phyloP scores from a whole-genome alignment of 2,797 vertebrate species.

The Gorsachius magnificus region DNA sequence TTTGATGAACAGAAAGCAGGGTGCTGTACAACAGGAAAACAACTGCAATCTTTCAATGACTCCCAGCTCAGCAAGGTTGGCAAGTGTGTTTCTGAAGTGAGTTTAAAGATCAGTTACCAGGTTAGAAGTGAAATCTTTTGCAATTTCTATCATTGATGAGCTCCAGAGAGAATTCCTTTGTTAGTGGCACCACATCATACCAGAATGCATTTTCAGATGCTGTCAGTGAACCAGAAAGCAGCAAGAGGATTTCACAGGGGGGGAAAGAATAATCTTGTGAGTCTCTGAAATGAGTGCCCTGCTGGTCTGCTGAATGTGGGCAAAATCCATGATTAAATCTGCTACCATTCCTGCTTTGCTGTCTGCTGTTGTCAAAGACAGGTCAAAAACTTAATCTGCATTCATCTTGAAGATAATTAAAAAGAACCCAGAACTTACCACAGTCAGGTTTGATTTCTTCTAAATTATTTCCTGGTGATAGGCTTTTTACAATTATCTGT shows the following conservation, averaged over 20 bases:
- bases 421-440: not conserved
- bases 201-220: not conserved
- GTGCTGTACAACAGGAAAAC: not conserved
- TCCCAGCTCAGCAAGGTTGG: not conserved
- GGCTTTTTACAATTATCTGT: not conserved
- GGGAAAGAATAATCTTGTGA: not conserved
- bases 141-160: not conserved
- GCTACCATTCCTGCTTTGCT: not conserved
- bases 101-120: not conserved
- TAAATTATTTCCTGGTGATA: not conserved
- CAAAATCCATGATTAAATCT: conserved; percentile 5
- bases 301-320: not conserved
- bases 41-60: not conserved
- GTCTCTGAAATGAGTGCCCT: not conserved
- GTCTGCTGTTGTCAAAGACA: not conserved
- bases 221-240: conserved; percentile 12
- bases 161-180: not conserved
- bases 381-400: not conserved
- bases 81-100: not conserved
- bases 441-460: not conserved
- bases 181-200: not conserved
- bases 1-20: not conserved
- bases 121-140: not conserved
- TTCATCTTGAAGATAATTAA: not conserved
- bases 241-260: not conserved